Base-by-base conservation (phyloP, 2,888 invertebrate species). In the Ectobius pallidus region DNA sequence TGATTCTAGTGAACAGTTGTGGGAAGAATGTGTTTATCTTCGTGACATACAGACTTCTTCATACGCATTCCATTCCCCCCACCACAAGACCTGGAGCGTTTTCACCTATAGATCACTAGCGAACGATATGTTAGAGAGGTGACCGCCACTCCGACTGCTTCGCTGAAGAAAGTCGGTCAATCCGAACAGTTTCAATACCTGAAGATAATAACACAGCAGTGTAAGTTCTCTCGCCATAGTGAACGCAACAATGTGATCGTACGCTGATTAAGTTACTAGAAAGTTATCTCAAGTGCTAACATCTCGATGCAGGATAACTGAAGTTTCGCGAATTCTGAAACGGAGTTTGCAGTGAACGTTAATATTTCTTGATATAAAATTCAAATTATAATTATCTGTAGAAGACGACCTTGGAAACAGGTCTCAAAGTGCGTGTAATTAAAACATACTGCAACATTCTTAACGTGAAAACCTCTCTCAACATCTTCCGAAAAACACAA, bases 121-220 rank as follows among this genome's bases (percentile, higher is more conserved):
- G 6, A 39, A 39, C 39, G 14, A 39, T 9, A 6, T 39, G 7
- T 14, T 6, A 39, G n/a, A 14, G n/a, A 22, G 14, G 52, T 52
- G 52, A 52, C 52, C 52, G 25, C 52, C 52, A 52, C 52, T 52
- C 1, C 46, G 20, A n/a, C 7, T 14, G 52, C 52, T 25, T 52
- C 6, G n/a, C 16, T 7, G 39, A 63, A 22, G 63, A 63, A 63
- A 63, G 63, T 63, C 63, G 63, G 63, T 63, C 63, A 63, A 39
- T 22, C 34, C 34, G 22, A 62, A 62, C 39, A 34, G 62, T 62
- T 62, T 30, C 32, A 20, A 61, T 61, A 61, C 32, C 61, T n/a
- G 32, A 63, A 52, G 52, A 52, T 22, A 22, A 22, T 25, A 52
- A 7, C 6, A 1, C 22, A 52, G 52, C 49, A 49, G 49, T 20